Base-by-base conservation (phyloP, 2,113 vertebrate species). In the Ibidorhyncha struthersii region DNA sequence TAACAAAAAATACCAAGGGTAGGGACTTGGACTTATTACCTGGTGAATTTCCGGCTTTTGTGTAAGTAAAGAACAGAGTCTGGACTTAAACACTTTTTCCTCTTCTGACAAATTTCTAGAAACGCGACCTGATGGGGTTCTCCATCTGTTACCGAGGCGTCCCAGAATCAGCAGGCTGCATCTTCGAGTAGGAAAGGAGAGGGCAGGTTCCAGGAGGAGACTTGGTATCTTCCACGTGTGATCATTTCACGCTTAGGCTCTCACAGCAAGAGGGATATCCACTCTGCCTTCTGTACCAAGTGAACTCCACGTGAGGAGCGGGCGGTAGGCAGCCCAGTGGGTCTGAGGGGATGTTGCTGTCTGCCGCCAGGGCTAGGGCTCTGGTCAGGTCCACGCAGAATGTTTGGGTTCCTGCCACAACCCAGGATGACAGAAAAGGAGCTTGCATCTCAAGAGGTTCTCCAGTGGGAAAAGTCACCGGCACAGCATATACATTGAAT, bases 321-420 rank as follows among this genome's bases (percentile, higher is more conserved):
- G 25, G 41, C 38, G 53, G 29, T 11, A 53, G 47, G 41, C 49
- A 89, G 58, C 40, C 36, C 77, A 74, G 71, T 21, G 63, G 16
- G 11, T 76, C 38, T 5, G 7, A 93, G 29, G 6, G 10, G 20
- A n/a, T 49, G 29, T 16, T 32, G 29, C 15, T 41, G 53, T n/a
- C 47, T 67, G 49, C 17, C 29, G 3, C 4, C 3, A n/a, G 26
- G 8, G 13, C 18, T 16, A 36, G 18, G 34, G 70, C 69, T 70
- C 13, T 52, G 26, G 38, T 38, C 32, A 59, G 15, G 18, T 38
- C 25, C n/a, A 8, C 34, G 43, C 21, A 32, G 77, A 49, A 53
- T 4, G 4, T 21, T 22, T 81, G n/a, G 20, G 30, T 41, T 19
- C 17, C n/a, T 58, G 40, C 10, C 0, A 0, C 61, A 78, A 36